These are phyloP conservation scores for Eurystomus gularis DNA, from an alignment of 2,113 vertebrate species.

Conservation along the genomic window DNA sequence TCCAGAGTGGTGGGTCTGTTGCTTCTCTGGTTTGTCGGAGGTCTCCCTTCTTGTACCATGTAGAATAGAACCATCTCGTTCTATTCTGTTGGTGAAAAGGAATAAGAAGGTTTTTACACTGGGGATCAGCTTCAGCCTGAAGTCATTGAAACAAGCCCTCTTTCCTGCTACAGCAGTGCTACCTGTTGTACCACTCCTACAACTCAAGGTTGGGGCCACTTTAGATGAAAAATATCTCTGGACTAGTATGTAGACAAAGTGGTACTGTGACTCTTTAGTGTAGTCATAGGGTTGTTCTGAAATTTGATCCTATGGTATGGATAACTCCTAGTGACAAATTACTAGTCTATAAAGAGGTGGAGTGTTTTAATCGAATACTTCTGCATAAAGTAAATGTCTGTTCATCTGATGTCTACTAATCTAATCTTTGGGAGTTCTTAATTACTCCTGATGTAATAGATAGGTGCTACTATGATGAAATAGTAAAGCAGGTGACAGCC, in stretches of 20 bases:
- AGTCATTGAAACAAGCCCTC: not conserved
- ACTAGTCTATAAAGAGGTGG: not conserved
- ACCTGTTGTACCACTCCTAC: not conserved
- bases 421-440: not conserved
- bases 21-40: not conserved
- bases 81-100: too few relatives aligned
- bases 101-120: not conserved
- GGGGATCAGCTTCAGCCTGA: not conserved
- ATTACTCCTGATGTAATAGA: not conserved
- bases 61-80: too few relatives aligned
- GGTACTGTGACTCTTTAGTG: not conserved
- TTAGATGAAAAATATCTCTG: not conserved
- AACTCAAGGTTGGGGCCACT: not conserved
- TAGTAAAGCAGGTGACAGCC: not conserved
- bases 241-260: not conserved
- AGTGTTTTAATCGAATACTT: not conserved
- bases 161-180: not conserved
- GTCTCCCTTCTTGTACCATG: not conserved
- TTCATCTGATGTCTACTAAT: not conserved
- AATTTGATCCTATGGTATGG: too few relatives aligned
- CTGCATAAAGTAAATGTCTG: not conserved
- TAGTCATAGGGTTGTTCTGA: rapidly evolving
- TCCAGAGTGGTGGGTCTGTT: not conserved
- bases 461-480: rapidly evolving
- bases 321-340: not conserved